These are phyloP conservation scores for Brachyptera putata DNA, from an alignment of 2,888 invertebrate species.

Conservation along the genomic window DNA sequence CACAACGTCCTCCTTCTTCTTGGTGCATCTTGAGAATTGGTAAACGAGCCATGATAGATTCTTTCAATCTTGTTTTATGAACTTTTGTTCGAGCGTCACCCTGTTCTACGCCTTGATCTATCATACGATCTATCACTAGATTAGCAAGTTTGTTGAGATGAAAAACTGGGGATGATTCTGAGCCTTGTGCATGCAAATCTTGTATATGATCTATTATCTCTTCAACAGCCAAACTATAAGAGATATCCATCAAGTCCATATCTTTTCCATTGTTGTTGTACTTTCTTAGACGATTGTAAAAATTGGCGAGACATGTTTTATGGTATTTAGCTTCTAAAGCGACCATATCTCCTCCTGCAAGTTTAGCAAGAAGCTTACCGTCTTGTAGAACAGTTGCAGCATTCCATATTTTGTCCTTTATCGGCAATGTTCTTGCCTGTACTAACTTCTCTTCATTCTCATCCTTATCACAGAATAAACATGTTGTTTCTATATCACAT, in stretches of 20 bases:
- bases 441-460: not conserved
- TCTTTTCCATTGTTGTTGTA: not conserved
- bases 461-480: not conserved
- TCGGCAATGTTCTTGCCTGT: not conserved
- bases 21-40: not conserved
- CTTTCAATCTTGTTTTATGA: not conserved
- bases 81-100: not conserved
- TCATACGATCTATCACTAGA: not conserved
- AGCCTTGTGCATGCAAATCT: not conserved
- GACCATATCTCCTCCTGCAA: not conserved
- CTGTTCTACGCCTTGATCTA: not conserved
- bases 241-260: not conserved
- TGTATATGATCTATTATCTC: not conserved
- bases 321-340: not conserved
- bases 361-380: not conserved
- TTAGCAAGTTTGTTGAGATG: too few relatives aligned
- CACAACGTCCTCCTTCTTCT: not conserved
- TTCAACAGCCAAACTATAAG: not conserved
- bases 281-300: not conserved
- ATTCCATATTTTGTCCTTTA: not conserved
- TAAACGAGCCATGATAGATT: not conserved
- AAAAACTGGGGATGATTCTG: constrained; percentile 25
- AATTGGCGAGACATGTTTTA: not conserved
- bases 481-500: not conserved
- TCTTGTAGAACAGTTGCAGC: not conserved